Base-by-base conservation (phyloP, 2,888 invertebrate species). In the Lucinisca nassula region DNA sequence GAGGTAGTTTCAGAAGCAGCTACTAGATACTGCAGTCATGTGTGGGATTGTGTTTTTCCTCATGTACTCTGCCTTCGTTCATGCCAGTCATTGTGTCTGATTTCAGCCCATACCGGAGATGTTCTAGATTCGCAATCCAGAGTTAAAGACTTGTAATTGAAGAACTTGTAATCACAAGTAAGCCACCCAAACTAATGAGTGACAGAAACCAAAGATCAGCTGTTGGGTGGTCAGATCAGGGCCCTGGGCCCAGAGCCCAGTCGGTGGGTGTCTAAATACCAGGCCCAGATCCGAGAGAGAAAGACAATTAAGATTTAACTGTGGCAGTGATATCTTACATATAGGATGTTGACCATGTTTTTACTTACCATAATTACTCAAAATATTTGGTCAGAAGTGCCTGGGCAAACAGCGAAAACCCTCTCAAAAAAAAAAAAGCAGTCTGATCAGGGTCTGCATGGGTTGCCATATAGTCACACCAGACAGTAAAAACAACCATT, bases 31-130 rank as follows among this genome's bases (percentile, higher is more conserved):
- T n/a, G n/a, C n/a, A n/a, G n/a, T n/a, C n/a, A n/a, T n/a, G n/a
- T n/a, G n/a, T n/a, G n/a, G n/a, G n/a, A n/a, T n/a, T n/a, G n/a
- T n/a, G n/a, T n/a, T n/a, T n/a, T n/a, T n/a, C n/a, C n/a, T n/a
- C n/a, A n/a, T n/a, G n/a, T n/a, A n/a, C n/a, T n/a, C n/a, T n/a
- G n/a, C n/a, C n/a, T n/a, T n/a, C n/a, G n/a, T n/a, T n/a, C n/a
- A n/a, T n/a, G n/a, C n/a, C n/a, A 27, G 27, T 51, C 58, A 27
- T 58, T 58, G 27, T 58, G n/a, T 67, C 67, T 35, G 67, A 21
- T 67, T 67, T 67, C 67, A 67, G 67, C 67, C 67, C 67, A 35
- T 67, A n/a, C 67, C 32, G 35, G 67, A 67, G 67, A 67, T 67
- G 67, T 67, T 67, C 67, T 67, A 67, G 67, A 17, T n/a, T 67